Percentiles rank a stretch among this genome's conserved stretches.
Conservation (phyloP, 2,797 vertebrate species). For the Scyliorhinus canicula region DNA sequence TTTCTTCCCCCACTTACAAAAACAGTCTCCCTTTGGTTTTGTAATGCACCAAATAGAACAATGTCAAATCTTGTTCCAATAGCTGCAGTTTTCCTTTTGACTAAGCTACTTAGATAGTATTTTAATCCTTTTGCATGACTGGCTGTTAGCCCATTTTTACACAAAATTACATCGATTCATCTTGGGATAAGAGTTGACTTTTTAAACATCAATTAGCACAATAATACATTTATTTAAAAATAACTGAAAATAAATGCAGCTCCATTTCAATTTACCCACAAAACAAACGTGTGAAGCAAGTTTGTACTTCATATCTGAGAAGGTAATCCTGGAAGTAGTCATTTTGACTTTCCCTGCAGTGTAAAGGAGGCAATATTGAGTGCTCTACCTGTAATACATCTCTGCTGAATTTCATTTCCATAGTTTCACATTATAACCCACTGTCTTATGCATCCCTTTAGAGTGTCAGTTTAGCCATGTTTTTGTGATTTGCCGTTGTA, state of each 20-base stretch:
- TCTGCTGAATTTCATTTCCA: not conserved
- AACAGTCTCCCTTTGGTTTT: not conserved
- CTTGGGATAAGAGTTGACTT: not conserved
- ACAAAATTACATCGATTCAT: constrained; percentile 27
- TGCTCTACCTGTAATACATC: not conserved
- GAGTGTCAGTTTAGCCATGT: not conserved
- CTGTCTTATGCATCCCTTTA: not conserved
- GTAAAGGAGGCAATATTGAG: not conserved
- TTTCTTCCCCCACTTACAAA: not conserved
- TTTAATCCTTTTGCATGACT: not conserved
- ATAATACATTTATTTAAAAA: constrained; percentile 23
- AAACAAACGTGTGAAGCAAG: not conserved
- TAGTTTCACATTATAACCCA: not conserved
- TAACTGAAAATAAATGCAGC: constrained; percentile 23
- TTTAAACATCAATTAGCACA: not conserved
- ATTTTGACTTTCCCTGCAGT: not conserved
- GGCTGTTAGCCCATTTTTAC: not conserved
- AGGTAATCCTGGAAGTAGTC: not conserved
- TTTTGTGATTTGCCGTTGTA: not conserved
- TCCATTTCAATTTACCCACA: not conserved
- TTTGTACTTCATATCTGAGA: not conserved
- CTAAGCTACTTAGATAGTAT: constrained; percentile 23
- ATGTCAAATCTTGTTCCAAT: constrained; percentile 26
- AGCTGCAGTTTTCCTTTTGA: constrained; percentile 16
- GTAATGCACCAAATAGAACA: constrained; percentile 26